Evolutionary conservation across 1,140 invertebrate genomes (phyloP), one percentile per base, ranked within the genome.

Genomic region (Bicyclus anynana): DNA sequence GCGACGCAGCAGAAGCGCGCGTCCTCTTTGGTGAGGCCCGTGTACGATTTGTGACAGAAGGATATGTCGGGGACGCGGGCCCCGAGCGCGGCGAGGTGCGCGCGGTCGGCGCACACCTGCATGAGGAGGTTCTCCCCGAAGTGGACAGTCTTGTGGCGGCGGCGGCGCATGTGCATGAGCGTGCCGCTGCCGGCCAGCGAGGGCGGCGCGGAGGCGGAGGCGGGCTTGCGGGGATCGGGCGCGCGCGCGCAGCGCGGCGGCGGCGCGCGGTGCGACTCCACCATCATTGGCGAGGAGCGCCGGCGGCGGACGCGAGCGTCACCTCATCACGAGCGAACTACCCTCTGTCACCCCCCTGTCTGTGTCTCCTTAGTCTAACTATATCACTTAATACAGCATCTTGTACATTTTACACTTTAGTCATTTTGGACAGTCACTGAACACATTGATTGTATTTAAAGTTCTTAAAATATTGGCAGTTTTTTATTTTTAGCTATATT

Each of bases 101-200:
- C 80, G 10, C 88, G 74, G 74, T 93, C 93, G 52, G 92, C 91
- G 79, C 92, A 93, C 44, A 93, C 92, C 72, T 93, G 92, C 74
- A 93, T 90, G 21, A 93, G 80, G 4, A 93, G 85, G 72, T 93
- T 93, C 67, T 94, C 93, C 38, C 93, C 93, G 75, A 94, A 94
- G 82, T 94, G 93, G 10, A 94, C 93, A 33, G 93, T 94, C 84
- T 94, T 94, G 83, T 94, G 92, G 46, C 93, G 89, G 33, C 93
- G 89, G 17, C 93, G 89, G 46, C 92, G 91, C 35, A 90, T 83
- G 59, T 91, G 90, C 61, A 92, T 85, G 52, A 88, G 87, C 27
- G 87, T 90, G 59, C 89, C 90, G 67, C 84, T 81, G 68, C 83
- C 83, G 69, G 79, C 83, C 53, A 77, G 82, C 71, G 70, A 89